Evolutionary conservation across 2,797 vertebrate species (phyloP), one percentile per base, ranked within the genome.

Genomic region (Enteromius afrohamiltoni): DNA sequence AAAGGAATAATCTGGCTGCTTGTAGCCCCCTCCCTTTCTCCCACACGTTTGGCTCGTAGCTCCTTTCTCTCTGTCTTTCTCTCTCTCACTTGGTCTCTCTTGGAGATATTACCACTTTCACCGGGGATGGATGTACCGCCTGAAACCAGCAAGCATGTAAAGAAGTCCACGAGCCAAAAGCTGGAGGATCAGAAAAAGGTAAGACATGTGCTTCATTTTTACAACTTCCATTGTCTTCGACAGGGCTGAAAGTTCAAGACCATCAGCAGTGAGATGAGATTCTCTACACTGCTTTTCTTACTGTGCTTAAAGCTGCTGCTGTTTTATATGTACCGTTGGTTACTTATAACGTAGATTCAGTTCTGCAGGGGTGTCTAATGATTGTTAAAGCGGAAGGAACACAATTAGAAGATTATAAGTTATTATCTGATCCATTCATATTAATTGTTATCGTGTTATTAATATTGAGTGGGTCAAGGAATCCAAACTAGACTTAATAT

Each of bases 121-220:
- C 89, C 92, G 93, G 93, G 94, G 92, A 99, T 99, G 98, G 98
- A 99, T 96, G 95, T 96, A 96, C 95, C 95, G 92, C 94, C 96
- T 86, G 97, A 99, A 91, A 95, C 95, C 92, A 95, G 90, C 94
- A 98, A 95, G 91, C 97, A 98, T 96, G 96, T 95, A 93, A 99
- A 96, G 93, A 98, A 98, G 95, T 95, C 96, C 79, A 93, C 97
- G 85, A 97, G 96, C 95, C 98, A 99, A 89, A 99, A 99, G 88
- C 94, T 99, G 90, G 98, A 99, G 94, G 98, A 99, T 92, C 98
- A 99, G 92, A 99, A 99, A 89, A 98, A 98, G 97, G 98, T 99
- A 97, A 93, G 92, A 74, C 9, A 10, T 53, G 13, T 37, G 14
- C 26, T 47, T 65, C 1, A 65, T 77, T 42, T 17, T 34, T 60